Percentiles rank a stretch among this genome's conserved stretches.
These are phyloP conservation scores for Oreonectes daqikongensis DNA, from an alignment of 2,797 vertebrate genomes.

Conservation along the genomic window DNA sequence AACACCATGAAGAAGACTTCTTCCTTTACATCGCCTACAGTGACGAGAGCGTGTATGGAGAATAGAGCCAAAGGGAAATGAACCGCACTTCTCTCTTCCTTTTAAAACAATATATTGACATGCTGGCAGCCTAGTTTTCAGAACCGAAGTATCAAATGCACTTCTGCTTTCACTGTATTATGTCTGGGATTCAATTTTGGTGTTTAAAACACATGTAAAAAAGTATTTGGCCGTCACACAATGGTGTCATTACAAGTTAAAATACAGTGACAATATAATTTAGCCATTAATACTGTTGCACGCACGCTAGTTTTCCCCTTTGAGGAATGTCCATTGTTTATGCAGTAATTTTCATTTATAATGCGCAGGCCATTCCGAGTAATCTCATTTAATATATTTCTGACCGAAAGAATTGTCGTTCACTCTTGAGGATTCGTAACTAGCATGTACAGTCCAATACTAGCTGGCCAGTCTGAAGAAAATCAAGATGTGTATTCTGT, in stretches of 20 bases:
- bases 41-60: conserved; percentile 81
- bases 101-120: conserved; percentile 51
- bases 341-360: neutral
- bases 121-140: conserved; percentile 56
- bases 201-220: conserved; percentile 12
- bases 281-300: neutral
- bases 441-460: conserved; percentile 36
- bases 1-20: conserved; percentile 84
- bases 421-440: conserved; percentile 28
- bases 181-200: conserved; percentile 28
- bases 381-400: conserved; percentile 14
- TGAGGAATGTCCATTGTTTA: neutral
- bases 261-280: neutral
- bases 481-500: conserved; percentile 14
- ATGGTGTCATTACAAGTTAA: neutral
- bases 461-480: conserved; percentile 12
- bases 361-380: neutral
- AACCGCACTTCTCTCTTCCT: conserved; percentile 39
- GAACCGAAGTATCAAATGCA: conserved; percentile 56
- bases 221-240: neutral
- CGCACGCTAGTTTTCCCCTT: neutral
- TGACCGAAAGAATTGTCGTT: neutral
- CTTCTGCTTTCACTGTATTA: conserved; percentile 45
- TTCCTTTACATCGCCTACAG: conserved; percentile 86
- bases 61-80: conserved; percentile 56